Conservation (phyloP, 2,113 vertebrate species). For the Fulmarus glacialis region DNA sequence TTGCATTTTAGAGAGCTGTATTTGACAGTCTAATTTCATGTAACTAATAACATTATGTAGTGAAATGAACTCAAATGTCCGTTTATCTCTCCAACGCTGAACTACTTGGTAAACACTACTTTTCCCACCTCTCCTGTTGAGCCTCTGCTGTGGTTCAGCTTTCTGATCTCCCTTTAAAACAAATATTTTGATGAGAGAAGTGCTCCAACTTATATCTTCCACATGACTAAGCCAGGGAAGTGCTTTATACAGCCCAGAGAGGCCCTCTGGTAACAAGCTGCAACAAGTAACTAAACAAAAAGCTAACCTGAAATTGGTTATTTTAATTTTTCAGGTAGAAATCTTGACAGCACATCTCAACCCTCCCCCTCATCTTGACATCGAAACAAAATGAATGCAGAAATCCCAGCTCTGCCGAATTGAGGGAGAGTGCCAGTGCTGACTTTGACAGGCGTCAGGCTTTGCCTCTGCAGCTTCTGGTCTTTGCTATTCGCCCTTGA, state of each 20-base stretch:
- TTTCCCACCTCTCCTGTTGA: background rate
- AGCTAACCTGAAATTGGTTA: background rate
- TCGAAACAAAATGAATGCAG: background rate
- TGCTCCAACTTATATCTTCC: background rate
- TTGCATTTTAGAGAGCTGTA: slow-evolving; percentile 61
- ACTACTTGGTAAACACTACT: slow-evolving; percentile 40
- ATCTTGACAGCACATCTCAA: background rate
- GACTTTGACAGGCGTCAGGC: background rate
- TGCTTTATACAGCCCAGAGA: background rate
- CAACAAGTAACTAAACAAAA: background rate
- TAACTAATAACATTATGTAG: slow-evolving; percentile 69
- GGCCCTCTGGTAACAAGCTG: background rate
- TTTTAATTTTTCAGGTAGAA: slow-evolving; percentile 4
- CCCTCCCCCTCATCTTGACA: background rate
- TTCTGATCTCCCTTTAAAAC: background rate
- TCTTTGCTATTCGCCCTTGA: background rate
- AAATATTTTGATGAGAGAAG: background rate
- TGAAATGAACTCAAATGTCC: slow-evolving; percentile 56
- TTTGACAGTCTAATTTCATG: slow-evolving; percentile 75
- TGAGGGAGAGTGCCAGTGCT: background rate
- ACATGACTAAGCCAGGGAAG: background rate
- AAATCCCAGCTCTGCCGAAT: background rate
- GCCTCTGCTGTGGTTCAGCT: background rate
- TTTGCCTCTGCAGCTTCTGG: background rate
- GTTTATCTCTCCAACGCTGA: slow-evolving; percentile 12